phyloP scores from a whole-genome alignment of 2,888 invertebrate genomes.

The Litoditis marina region DNA sequence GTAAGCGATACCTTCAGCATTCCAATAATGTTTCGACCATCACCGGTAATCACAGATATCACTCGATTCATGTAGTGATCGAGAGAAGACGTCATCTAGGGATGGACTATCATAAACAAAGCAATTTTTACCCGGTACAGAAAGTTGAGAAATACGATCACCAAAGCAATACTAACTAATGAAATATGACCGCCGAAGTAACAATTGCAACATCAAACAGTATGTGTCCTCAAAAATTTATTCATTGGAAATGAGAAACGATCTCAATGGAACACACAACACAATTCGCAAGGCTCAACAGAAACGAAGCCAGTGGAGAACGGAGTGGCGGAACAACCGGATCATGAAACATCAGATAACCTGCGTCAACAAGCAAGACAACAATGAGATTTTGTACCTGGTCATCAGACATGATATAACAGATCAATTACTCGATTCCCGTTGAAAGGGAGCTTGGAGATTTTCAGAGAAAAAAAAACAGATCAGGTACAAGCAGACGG shows the following conservation, averaged over 20 bases:
- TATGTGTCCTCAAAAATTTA: slow-evolving; percentile 36
- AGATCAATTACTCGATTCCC: no score
- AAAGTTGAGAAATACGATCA: no score
- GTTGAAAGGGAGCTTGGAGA: no score
- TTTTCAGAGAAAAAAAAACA: no score
- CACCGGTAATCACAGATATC: slow-evolving; percentile 87
- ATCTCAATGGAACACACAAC: slow-evolving; percentile 11
- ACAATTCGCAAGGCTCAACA: slow-evolving; percentile 10
- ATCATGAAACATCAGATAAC: slow-evolving; percentile 13
- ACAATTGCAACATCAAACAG: no score
- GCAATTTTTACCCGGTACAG: no score
- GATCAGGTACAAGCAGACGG: no score
- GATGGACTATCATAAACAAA: no score
- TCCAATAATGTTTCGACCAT: slow-evolving; percentile 92
- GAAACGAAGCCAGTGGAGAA: slow-evolving; percentile 14
- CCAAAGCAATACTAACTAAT: no score
- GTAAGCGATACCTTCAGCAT: slow-evolving; percentile 73
- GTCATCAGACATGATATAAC: no score
- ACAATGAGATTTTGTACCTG: no score
- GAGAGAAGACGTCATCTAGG: slow-evolving; percentile 53
- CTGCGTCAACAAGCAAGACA: slow-evolving; percentile 19
- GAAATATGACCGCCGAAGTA: no score
- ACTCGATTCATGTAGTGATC: slow-evolving; percentile 56
- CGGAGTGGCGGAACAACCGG: slow-evolving; percentile 12
- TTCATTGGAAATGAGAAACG: slow-evolving; percentile 23